These are phyloP conservation scores for Neotragus moschatus DNA, from an alignment of 2,113 vertebrate species.

Conservation along the genomic window DNA sequence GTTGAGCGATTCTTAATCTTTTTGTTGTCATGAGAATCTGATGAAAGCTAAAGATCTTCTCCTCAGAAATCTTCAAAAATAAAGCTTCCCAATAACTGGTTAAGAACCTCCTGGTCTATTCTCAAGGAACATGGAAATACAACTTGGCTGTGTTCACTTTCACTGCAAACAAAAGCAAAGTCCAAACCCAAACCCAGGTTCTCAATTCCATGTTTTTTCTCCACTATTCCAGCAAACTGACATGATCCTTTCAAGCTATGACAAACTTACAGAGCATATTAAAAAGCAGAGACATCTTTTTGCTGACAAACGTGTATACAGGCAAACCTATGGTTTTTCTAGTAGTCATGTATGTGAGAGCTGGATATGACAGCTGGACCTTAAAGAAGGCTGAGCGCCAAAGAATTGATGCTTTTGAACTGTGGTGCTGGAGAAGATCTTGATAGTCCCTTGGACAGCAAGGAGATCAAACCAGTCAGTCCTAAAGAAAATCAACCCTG, in stretches of 20 bases:
- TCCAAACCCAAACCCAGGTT: background rate
- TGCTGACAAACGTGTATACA: background rate
- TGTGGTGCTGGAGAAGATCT: background rate
- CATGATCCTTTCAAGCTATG: background rate
- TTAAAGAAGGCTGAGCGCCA: background rate
- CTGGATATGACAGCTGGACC: background rate
- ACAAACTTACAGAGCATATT: background rate
- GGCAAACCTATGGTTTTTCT: background rate
- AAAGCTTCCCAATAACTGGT: background rate
- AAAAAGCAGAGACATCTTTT: background rate
- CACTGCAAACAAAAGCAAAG: background rate
- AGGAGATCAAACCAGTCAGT: background rate
- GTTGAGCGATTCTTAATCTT: background rate
- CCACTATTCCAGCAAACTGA: background rate
- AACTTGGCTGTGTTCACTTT: background rate
- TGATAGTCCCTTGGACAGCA: background rate
- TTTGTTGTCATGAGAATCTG: background rate
- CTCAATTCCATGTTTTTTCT: background rate
- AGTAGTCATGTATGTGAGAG: background rate
- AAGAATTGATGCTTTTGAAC: background rate
- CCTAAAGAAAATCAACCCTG: background rate
- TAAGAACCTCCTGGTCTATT: background rate
- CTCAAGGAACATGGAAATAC: background rate
- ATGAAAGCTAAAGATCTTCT: background rate
- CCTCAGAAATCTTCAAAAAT: background rate